Evolutionary conservation across 2,797 vertebrate genomes (phyloP).

Genomic region (Darevskia mixta): DNA sequence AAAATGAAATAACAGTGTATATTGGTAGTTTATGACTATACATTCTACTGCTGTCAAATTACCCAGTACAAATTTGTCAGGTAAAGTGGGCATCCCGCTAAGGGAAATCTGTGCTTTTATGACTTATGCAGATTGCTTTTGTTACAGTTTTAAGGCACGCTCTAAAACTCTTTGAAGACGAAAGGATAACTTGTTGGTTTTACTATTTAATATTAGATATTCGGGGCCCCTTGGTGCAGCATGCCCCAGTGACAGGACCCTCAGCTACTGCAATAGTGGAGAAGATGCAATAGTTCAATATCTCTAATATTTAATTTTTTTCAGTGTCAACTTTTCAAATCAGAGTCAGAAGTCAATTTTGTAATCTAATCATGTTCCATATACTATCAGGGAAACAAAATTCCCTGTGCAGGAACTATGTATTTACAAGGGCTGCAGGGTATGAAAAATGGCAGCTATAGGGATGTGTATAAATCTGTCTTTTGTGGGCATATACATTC

Average conservation of each 20-base stretch:
- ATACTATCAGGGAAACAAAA: background rate
- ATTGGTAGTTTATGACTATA: constrained; percentile 50
- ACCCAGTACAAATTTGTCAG: constrained; percentile 61
- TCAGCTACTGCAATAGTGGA: background rate
- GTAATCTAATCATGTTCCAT: background rate
- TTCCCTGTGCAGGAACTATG: background rate
- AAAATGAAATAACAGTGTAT: constrained; percentile 62
- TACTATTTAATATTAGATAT: background rate
- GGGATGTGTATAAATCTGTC: background rate
- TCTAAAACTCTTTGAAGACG: constrained; percentile 54
- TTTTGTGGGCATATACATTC: background rate
- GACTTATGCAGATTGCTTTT: constrained; percentile 52
- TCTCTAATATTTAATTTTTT: background rate
- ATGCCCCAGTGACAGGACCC: background rate
- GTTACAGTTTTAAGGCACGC: constrained; percentile 36
- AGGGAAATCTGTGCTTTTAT: constrained; percentile 60
- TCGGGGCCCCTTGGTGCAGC: background rate
- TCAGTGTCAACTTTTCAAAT: constrained; percentile 4
- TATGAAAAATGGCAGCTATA: background rate
- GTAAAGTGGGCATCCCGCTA: constrained; percentile 66
- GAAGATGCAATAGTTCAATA: constrained; percentile 33
- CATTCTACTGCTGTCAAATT: constrained; percentile 65
- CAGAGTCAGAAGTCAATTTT: background rate
- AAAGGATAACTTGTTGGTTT: constrained; percentile 32
- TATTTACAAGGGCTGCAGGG: background rate